Percentiles rank a stretch among this genome's conserved stretches.
phyloP scores from a whole-genome alignment of 2,888 invertebrate genomes.

The Scrobipalpa atriplicella region DNA sequence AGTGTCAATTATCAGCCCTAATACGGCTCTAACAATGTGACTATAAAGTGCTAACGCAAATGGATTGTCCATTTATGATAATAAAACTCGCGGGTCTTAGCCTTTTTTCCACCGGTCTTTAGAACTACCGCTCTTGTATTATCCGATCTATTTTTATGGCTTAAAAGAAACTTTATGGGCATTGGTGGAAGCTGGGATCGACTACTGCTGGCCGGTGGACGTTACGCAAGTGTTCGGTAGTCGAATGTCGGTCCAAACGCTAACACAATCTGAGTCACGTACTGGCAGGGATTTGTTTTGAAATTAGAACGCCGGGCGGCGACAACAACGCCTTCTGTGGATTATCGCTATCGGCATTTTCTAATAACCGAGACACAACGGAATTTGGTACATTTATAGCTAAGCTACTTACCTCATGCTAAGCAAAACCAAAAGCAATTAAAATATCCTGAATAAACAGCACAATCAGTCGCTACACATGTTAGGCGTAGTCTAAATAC shows the following conservation, averaged over 20 bases:
- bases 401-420: not conserved
- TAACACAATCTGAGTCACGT: slow-evolving; percentile 77
- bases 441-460: not conserved
- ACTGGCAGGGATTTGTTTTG: slow-evolving; percentile 79
- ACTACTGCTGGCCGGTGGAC: slow-evolving; percentile 22
- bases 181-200: not conserved
- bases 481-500: slow-evolving; percentile 8
- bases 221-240: slow-evolving; percentile 30
- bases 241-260: slow-evolving; percentile 29
- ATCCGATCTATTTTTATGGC: not conserved
- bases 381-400: slow-evolving; percentile 10
- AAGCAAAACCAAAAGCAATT: not conserved
- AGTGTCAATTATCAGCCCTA: slow-evolving; percentile 31
- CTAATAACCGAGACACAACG: slow-evolving; percentile 55
- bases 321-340: slow-evolving; percentile 72
- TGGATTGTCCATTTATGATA: slow-evolving; percentile 32
- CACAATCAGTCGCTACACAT: not conserved
- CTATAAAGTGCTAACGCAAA: slow-evolving; percentile 35
- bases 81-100: slow-evolving; percentile 18
- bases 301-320: slow-evolving; percentile 74
- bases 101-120: not conserved
- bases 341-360: slow-evolving; percentile 73
- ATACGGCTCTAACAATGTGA: slow-evolving; percentile 34
- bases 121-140: not conserved
- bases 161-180: not conserved